Evolutionary conservation across 2,797 vertebrate species (phyloP).

Genomic region (Erpetoichthys calabaricus): DNA sequence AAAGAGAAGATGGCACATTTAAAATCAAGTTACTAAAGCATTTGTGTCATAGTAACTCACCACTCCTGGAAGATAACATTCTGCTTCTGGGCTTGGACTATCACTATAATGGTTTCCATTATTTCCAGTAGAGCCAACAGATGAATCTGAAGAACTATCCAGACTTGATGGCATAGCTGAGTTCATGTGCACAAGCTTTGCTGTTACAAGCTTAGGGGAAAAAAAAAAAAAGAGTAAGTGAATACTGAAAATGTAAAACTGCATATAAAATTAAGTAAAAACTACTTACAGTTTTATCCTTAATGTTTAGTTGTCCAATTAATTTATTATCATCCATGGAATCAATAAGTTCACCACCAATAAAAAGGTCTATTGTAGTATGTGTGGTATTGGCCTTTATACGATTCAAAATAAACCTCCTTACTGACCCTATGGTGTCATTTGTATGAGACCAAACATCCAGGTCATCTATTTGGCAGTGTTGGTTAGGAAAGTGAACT

Average conservation of each 20-base stretch:
- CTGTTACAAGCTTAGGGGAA: conserved; percentile 54
- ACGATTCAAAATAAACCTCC: conserved; percentile 60
- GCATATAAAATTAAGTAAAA: too few relatives aligned
- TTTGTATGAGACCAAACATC: conserved; percentile 69
- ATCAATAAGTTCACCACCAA: conserved; percentile 60
- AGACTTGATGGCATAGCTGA: conserved; percentile 69
- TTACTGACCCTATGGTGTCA: conserved; percentile 60
- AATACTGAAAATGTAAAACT: too few relatives aligned
- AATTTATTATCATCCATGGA: conserved; percentile 62
- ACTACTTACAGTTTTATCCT: conserved; percentile 57
- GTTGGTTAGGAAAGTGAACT: conserved; percentile 65
- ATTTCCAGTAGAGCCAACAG: conserved; percentile 64
- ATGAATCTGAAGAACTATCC: conserved; percentile 66
- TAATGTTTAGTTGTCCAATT: conserved; percentile 61
- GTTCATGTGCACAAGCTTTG: conserved; percentile 67
- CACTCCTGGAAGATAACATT: conserved; percentile 66
- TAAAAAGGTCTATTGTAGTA: conserved; percentile 63
- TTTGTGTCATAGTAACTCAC: conserved; percentile 31
- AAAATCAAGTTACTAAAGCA: too few relatives aligned
- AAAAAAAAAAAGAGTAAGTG: background rate
- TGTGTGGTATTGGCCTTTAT: conserved; percentile 63
- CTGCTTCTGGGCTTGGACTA: conserved; percentile 63
- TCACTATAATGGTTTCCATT: conserved; percentile 66
- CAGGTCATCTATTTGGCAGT: conserved; percentile 60
- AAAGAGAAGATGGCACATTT: too few relatives aligned